A percentile compares a stretch with the other conserved stretches of the same genome.
Conservation (phyloP, 2,113 vertebrate genomes). For the Ceyx melanurus region DNA sequence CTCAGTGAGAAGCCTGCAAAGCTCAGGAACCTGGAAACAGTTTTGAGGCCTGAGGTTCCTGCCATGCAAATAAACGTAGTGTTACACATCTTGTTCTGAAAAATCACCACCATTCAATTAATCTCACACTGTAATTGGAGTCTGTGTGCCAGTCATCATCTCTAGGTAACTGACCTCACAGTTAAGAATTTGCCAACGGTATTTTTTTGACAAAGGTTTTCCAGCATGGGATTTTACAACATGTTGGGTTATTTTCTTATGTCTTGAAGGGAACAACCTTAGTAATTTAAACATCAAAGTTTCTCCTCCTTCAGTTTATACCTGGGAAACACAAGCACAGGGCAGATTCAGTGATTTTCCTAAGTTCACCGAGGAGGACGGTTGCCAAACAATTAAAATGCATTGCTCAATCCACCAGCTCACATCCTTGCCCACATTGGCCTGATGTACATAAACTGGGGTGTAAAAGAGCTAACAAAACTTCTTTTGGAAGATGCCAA, state of each 20-base stretch:
- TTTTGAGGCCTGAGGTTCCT: slow-evolving; percentile 19
- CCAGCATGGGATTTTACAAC: not conserved
- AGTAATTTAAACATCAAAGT: not conserved
- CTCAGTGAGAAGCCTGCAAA: not conserved
- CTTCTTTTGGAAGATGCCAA: not conserved
- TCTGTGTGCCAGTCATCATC: slow-evolving; percentile 14
- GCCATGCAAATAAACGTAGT: slow-evolving; percentile 39
- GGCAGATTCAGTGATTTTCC: not conserved
- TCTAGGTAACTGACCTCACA: not conserved
- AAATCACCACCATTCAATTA: slow-evolving; percentile 34
- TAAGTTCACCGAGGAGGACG: not conserved
- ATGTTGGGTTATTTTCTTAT: not conserved
- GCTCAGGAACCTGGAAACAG: not conserved
- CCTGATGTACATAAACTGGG: not conserved
- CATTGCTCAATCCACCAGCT: not conserved
- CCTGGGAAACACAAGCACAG: not conserved
- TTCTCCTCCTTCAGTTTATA: not conserved
- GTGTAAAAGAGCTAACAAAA: not conserved
- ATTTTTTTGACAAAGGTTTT: not conserved
- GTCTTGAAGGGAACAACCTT: not conserved
- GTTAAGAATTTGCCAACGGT: not conserved
- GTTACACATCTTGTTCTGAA: slow-evolving; percentile 38
- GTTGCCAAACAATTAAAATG: not conserved
- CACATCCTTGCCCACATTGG: not conserved
- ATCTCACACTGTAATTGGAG: not conserved